Evolutionary conservation across 2,113 vertebrate species (phyloP).

Genomic region (Colius striatus): DNA sequence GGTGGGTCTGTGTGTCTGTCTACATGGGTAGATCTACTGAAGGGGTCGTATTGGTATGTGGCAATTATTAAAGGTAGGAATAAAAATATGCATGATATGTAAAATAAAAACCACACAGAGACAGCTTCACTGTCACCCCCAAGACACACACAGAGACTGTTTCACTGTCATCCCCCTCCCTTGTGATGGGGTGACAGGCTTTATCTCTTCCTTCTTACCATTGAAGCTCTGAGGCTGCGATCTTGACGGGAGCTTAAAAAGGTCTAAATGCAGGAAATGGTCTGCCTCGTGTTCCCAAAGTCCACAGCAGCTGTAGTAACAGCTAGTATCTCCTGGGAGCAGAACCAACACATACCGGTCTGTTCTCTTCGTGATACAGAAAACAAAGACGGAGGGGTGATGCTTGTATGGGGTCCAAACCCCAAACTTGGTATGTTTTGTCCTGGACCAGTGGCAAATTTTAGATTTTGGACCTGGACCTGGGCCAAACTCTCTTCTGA

Average conservation of each 20-base stretch:
- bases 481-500: background rate
- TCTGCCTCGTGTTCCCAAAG: background rate
- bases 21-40: background rate
- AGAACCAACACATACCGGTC: background rate
- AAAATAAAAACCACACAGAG: background rate
- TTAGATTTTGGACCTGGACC: background rate
- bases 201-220: background rate
- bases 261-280: background rate
- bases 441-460: background rate
- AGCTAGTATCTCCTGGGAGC: background rate
- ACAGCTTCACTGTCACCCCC: background rate
- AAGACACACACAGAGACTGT: background rate
- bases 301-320: background rate
- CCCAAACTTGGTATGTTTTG: background rate
- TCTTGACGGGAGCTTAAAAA: background rate
- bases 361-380: background rate
- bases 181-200: background rate
- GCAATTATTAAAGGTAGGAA: background rate
- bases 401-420: background rate
- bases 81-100: background rate
- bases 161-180: background rate
- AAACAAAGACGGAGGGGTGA: background rate
- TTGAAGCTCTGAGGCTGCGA: background rate
- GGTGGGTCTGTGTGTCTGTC: no score
- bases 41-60: fast-evolving